A percentile compares a stretch with the other conserved stretches of the same genome.
Conservation (phyloP, 2,888 invertebrate genomes). For the Coelinius sp. region DNA sequence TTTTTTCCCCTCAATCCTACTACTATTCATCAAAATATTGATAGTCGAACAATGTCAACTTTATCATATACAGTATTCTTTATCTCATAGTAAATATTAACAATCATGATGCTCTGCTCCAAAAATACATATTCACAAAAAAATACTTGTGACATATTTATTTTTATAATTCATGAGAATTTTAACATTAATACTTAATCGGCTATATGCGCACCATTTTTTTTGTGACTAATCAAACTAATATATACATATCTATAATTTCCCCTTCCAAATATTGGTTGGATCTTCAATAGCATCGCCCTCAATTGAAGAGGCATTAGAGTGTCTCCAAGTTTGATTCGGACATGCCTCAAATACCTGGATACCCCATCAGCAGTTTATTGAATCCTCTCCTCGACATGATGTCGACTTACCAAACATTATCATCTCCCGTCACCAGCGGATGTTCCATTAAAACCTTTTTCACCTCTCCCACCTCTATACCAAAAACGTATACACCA, state of each 20-base stretch:
- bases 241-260: too few species aligned
- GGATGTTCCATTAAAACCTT: constrained; percentile 43
- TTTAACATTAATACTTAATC: too few species aligned
- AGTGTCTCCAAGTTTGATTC: neutral
- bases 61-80: neutral
- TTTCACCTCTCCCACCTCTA: neutral
- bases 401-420: constrained; percentile 11
- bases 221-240: too few species aligned
- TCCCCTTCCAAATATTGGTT: neutral
- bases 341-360: constrained; percentile 4
- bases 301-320: neutral
- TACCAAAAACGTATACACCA: constrained; percentile 4
- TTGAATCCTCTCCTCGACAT: neutral
- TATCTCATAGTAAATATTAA: neutral
- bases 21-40: neutral
- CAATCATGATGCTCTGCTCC: neutral
- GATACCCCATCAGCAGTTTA: neutral
- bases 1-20: too few species aligned
- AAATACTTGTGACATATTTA: neutral
- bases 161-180: too few species aligned
- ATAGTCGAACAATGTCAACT: neutral
- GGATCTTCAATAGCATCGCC: neutral
- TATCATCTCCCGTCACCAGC: constrained; percentile 30
- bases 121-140: neutral
- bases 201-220: too few species aligned